phyloP scores from a whole-genome alignment of 2,113 vertebrate genomes.

The Triplophysa rosa region DNA sequence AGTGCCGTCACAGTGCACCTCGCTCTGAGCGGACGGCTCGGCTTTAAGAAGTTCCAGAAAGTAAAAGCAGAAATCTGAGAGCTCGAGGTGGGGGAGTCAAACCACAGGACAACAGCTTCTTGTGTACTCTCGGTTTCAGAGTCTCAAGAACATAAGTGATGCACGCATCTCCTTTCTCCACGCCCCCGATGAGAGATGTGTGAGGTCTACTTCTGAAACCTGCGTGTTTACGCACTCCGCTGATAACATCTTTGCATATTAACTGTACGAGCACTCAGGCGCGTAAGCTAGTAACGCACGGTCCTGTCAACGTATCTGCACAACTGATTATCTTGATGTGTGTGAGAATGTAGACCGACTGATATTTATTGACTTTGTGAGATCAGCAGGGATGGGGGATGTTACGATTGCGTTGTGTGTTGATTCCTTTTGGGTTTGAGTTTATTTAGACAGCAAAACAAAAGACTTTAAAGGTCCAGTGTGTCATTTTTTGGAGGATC shows the following conservation, averaged over 20 bases:
- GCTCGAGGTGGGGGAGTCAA: slow-evolving; percentile 13
- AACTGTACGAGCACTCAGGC: not conserved
- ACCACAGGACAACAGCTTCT: slow-evolving; percentile 35
- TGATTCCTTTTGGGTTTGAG: no score
- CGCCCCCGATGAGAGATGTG: slow-evolving; percentile 8
- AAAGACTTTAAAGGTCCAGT: no score
- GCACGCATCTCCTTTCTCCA: not conserved
- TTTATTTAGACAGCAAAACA: no score
- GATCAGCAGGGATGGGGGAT: not conserved
- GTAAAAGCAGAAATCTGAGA: slow-evolving; percentile 39
- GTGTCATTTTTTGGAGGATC: no score
- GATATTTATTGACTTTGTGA: slow-evolving; percentile 5
- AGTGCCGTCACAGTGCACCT: not conserved
- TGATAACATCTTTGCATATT: slow-evolving; percentile 16
- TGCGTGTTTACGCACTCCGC: slow-evolving; percentile 17
- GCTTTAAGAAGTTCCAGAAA: not conserved
- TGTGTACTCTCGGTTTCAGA: not conserved
- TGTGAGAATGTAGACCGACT: not conserved
- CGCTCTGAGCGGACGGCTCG: not conserved
- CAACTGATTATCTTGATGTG: not conserved
- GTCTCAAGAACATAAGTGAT: slow-evolving; percentile 19
- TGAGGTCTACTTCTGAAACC: slow-evolving; percentile 1
- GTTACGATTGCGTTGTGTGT: no score
- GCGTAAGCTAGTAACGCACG: not conserved
- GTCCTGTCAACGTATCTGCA: not conserved